Evolutionary conservation across 2,113 vertebrate genomes (phyloP), one percentile per base, ranked within the genome.

Genomic region (Pao palembangensis): DNA sequence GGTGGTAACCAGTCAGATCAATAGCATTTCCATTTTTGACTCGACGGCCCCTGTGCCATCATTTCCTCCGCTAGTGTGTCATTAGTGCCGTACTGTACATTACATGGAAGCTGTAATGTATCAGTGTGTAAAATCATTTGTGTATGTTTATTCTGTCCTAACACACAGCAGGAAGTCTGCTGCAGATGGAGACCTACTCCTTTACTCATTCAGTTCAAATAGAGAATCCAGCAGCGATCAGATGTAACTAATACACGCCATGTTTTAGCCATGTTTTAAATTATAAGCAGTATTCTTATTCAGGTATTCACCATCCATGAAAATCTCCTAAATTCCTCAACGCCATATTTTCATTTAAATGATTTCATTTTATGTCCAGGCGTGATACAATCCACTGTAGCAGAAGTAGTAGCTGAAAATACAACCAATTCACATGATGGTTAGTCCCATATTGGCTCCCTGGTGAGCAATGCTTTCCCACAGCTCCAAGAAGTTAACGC

Each of bases 151-250:
- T 81, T 79, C 78, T 71, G 61, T 73, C 68, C 79, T 80, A 81
- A 83, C 75, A 18, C 82, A 58, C 84, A 86, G 81, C 82, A 76
- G 84, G 85, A 56, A 72, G 34, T 57, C 58, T 55, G 55, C 61
- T 69, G 61, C 87, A 85, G 85, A 87, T 85, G 83, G 83, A 85
- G 80, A 82, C 20, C 71, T 71, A 75, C 78, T 86, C 84, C 83
- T 87, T 85, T 79, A 79, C 76, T 86, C 82, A 88, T 88, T 81
- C 83, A 64, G 68, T 71, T 67, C 76, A 75, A 81, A 80, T 76
- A 81, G 79, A 52, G 17, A 72, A 73, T 64, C 60, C 49, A 43
- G 64, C 59, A 53, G 48, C 50, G 56, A 71, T 76, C 66, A 66
- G 58, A 61, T 70, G 72, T 61, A 70, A 65, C 64, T 57, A 71